Base-by-base conservation (phyloP, 2,797 vertebrate species). In the Acanthopagrus latus region DNA sequence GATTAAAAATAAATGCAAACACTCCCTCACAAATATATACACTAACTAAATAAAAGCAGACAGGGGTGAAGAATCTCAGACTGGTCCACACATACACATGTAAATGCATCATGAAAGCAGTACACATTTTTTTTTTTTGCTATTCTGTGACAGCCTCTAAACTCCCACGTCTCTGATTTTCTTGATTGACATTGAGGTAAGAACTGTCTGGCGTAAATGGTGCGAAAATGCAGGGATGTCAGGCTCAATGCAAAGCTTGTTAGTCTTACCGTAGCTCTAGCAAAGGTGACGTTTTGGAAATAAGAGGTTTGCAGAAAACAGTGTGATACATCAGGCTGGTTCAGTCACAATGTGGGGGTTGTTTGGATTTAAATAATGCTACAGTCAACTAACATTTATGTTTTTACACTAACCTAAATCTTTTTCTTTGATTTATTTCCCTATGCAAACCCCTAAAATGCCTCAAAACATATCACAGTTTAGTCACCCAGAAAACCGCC, bases 401-500 rank as follows among this genome's bases (percentile, higher is more conserved):
- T 73, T 72, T 76, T 46, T 17, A 27, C 8, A 76, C 23, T 7
- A 63, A 13, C 20, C 12, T 54, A 17, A 29, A 54, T 23, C 23
- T 21, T 17, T 44, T 38, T 27, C 11, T 60, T 16, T 50, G 29
- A 50, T 20, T 5, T 5, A 60, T 58, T 50, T 63, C 71, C 20
- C 59, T 29, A 73, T 68, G 12, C 46, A 80, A 50, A 72, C 33
- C 38, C 51, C 33, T 62, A 12, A 72, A 71, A 64, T 43, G 58
- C 55, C 56, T 51, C 25, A 58, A 75, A 65, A 50, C 47, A 59
- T 52, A 25, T 80, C 64, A 59, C 25, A 5, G 70, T 73, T 74
- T 73, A 67, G 68, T 74, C 56, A 71, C 20, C 21, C 46, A 65
- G 59, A n/a, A 82, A 81, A 64, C 38, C 50, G 76, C 65, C 76